A percentile compares a stretch with the other conserved stretches of the same genome.
phyloP scores from a whole-genome alignment of 2,888 invertebrate genomes.

The Cistogaster globosa region DNA sequence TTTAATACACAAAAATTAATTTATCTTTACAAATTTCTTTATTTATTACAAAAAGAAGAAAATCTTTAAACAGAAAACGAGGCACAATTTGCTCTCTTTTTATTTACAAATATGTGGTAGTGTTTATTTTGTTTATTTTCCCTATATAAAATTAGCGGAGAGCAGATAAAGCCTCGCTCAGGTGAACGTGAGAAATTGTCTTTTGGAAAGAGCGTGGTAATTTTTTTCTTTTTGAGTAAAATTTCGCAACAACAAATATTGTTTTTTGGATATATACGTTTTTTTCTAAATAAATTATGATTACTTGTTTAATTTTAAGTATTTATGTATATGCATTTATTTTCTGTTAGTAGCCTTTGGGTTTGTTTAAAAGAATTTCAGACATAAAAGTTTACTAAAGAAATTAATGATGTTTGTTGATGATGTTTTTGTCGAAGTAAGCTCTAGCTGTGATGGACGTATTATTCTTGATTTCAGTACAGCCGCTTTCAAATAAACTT shows the following conservation, averaged over 20 bases:
- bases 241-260: conserved; percentile 45
- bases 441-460: too few species aligned
- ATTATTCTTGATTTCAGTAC: conserved; percentile 14
- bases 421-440: too few species aligned
- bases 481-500: conserved; percentile 27
- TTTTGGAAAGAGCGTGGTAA: conserved; percentile 16
- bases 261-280: not conserved
- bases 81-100: not conserved
- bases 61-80: not conserved
- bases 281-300: not conserved
- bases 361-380: not conserved
- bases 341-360: not conserved
- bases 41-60: not conserved
- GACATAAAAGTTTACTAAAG: not conserved
- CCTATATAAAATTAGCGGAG: conserved; percentile 3
- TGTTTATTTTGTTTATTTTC: not conserved
- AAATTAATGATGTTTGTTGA: not conserved
- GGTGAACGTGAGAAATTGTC: conserved; percentile 64
- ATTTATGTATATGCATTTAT: not conserved
- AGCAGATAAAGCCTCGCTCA: conserved; percentile 63
- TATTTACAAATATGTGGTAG: not conserved
- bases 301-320: not conserved
- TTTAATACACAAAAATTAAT: not conserved
- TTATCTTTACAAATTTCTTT: not conserved
- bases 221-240: conserved; percentile 9